Conservation (phyloP, 2,113 vertebrate species). For the Lepisosteus osseus region DNA sequence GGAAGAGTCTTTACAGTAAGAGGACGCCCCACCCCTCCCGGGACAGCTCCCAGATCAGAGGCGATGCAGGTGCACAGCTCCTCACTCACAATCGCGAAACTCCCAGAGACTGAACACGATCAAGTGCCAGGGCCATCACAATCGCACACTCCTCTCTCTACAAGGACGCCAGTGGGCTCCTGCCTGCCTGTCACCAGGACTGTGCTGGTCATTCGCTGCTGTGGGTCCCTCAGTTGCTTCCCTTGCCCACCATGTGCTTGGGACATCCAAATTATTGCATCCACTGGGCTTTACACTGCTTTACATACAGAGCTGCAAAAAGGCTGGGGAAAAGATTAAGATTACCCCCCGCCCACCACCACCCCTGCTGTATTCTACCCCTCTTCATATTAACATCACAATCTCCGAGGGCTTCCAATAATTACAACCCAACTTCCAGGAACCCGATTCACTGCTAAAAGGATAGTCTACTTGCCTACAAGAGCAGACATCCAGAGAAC, state of each 20-base stretch:
- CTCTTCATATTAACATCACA: no score
- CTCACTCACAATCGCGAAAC: slow-evolving; percentile 10
- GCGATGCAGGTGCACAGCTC: no score
- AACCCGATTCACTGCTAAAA: background rate
- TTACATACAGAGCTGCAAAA: slow-evolving; percentile 60
- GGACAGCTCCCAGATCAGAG: slow-evolving; percentile 20
- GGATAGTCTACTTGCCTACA: no score
- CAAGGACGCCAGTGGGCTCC: background rate
- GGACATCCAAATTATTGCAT: slow-evolving; percentile 11
- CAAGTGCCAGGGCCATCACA: slow-evolving; percentile 20
- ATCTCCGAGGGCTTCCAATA: background rate
- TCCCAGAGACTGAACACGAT: slow-evolving; percentile 4
- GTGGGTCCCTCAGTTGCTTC: slow-evolving; percentile 28
- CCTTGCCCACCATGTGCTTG: slow-evolving; percentile 30
- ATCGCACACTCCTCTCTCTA: no score
- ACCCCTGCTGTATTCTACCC: slow-evolving; percentile 30
- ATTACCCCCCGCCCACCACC: slow-evolving; percentile 55
- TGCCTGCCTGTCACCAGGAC: slow-evolving; percentile 25
- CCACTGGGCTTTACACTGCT: slow-evolving; percentile 39
- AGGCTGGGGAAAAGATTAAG: slow-evolving; percentile 63
- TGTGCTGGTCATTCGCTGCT: slow-evolving; percentile 35
- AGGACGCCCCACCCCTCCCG: slow-evolving; percentile 41
- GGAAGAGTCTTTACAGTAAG: slow-evolving; percentile 64
- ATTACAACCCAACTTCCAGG: slow-evolving; percentile 34
- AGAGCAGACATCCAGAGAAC: no score